These are phyloP conservation scores for Mya arenaria DNA, from an alignment of 1,140 invertebrate genomes.

Conservation along the genomic window DNA sequence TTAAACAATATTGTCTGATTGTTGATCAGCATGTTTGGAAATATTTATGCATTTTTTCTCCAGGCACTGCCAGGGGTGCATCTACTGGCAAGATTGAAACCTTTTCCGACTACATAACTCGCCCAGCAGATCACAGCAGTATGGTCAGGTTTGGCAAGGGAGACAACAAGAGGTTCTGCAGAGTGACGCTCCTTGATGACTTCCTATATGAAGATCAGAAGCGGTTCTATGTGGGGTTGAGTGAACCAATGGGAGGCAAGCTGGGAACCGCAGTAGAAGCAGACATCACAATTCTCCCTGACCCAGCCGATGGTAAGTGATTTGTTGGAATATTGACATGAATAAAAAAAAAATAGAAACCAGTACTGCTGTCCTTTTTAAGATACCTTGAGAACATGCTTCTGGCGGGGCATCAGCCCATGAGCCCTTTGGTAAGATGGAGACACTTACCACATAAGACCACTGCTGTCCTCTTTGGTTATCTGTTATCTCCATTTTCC, in stretches of 20 bases:
- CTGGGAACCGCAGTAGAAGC: constrained; percentile 70
- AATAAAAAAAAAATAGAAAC: background rate
- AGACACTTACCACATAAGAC: no score
- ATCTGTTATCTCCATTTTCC: no score
- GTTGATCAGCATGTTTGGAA: no score
- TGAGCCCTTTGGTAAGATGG: no score
- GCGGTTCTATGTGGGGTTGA: constrained; percentile 78
- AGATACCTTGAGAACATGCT: no score
- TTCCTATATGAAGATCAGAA: constrained; percentile 80
- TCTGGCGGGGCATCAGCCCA: no score
- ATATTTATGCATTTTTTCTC: no score
- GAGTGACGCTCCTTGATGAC: constrained; percentile 81
- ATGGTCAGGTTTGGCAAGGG: constrained; percentile 78
- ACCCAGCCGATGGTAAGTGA: constrained; percentile 78
- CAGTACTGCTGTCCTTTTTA: no score
- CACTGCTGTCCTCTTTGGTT: no score
- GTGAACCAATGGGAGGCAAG: constrained; percentile 76
- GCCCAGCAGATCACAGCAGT: constrained; percentile 76
- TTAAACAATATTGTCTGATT: no score
- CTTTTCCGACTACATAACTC: constrained; percentile 80
- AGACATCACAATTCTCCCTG: constrained; percentile 74
- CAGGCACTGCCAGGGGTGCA: constrained; percentile 79
- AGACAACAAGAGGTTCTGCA: constrained; percentile 76
- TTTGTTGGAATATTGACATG: background rate
- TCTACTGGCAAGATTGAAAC: constrained; percentile 74